A percentile compares a stretch with the other conserved stretches of the same genome.
Evolutionary conservation across 2,113 vertebrate species (phyloP).

Genomic region (Hystrix cristata): DNA sequence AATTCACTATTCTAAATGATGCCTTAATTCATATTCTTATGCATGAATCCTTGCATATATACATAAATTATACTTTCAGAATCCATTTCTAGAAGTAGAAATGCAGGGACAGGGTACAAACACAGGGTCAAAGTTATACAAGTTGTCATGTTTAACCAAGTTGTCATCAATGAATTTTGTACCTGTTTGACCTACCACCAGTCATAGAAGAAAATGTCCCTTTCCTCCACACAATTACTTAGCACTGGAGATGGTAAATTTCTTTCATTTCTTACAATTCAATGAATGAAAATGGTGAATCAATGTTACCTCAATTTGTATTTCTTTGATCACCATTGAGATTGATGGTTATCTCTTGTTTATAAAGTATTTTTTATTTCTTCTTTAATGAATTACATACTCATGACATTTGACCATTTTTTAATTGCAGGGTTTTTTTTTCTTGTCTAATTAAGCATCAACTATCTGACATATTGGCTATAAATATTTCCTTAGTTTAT

Average conservation of each 20-base stretch:
- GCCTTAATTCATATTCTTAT: not conserved
- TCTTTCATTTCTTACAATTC: not conserved
- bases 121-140: not conserved
- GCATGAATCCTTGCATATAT: not conserved
- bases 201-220: not conserved
- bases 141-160: not conserved
- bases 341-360: not conserved
- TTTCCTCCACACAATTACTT: not conserved
- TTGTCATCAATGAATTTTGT: not conserved
- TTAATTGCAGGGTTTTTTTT: not conserved
- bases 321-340: not conserved
- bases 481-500: constrained; percentile 21
- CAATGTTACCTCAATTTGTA: not conserved
- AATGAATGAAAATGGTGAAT: not conserved
- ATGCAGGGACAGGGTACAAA: not conserved
- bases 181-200: not conserved
- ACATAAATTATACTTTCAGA: not conserved
- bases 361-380: not conserved
- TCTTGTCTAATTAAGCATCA: not conserved
- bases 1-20: constrained; percentile 12
- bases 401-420: not conserved
- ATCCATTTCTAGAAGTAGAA: constrained; percentile 21
- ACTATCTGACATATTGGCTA: not conserved
- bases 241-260: not conserved
- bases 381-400: not conserved